Percentiles rank a stretch among this genome's conserved stretches.
Conservation (phyloP, 2,797 vertebrate species). For the Leucoraja ocellata region DNA sequence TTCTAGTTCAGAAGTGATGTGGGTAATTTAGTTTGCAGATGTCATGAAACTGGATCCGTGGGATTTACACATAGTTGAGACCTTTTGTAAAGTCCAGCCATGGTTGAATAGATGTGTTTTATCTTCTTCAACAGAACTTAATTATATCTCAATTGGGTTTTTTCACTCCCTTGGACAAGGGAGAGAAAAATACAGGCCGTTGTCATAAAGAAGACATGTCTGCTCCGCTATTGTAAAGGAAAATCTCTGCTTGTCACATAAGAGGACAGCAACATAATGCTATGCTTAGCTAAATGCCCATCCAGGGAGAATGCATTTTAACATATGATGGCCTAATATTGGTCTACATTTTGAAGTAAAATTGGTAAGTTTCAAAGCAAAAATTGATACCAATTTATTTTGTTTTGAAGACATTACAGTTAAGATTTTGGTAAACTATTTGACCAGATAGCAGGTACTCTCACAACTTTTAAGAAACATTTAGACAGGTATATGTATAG, state of each 20-base stretch:
- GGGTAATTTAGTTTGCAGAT: slow-evolving; percentile 30
- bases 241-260: slow-evolving; percentile 30
- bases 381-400: background rate
- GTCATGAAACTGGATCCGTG: slow-evolving; percentile 27
- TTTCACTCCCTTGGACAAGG: background rate
- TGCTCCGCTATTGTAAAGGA: slow-evolving; percentile 17
- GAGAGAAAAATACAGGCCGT: slow-evolving; percentile 11
- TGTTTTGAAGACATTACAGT: background rate
- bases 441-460: too few relatives aligned
- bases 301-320: background rate
- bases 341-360: slow-evolving; percentile 7
- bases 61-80: slow-evolving; percentile 9
- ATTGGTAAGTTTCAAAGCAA: background rate
- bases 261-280: slow-evolving; percentile 31
- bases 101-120: slow-evolving; percentile 18
- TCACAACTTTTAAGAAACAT: too few relatives aligned
- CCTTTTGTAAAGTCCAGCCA: slow-evolving; percentile 30
- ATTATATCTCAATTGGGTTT: slow-evolving; percentile 33
- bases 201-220: slow-evolving; percentile 19
- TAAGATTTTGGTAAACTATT: background rate
- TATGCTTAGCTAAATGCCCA: slow-evolving; percentile 14
- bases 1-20: slow-evolving; percentile 9
- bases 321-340: slow-evolving; percentile 15
- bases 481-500: too few relatives aligned
- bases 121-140: slow-evolving; percentile 28